Evolutionary conservation across 1,140 invertebrate species (phyloP), one percentile per base, ranked within the genome.

Genomic region (Eumaeus atala): DNA sequence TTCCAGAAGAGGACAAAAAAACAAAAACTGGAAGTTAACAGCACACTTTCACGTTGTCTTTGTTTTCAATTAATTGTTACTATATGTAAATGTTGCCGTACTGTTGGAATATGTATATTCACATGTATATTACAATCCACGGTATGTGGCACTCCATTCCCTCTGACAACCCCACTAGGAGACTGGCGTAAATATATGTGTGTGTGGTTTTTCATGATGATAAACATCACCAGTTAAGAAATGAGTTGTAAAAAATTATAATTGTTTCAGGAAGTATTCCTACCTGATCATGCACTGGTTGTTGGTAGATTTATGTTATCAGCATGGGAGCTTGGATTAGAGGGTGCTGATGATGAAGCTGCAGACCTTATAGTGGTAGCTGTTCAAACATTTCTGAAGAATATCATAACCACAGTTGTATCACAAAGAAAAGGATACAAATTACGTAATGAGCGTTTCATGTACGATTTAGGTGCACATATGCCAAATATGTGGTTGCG

Each of bases 251-350:
- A 28, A 28, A 2, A 28, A 6, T 28, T 28, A 28, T 55, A 9
- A 44, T 51, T 42, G 3, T 89, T 78, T 74, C 90, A 91, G 85
- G 93, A 92, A 77, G 84, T 92, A 55, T 91, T 93, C 54, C 71
- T 96, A 36, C 94, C 94, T 5, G 94, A 95, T 77, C 89, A 91
- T 42, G 92, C 93, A 1, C 90, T 95, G 62, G 91, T 95, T 1
- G 89, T 94, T 54, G 94, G 94, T 0, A 88, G 95, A 56, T 90
- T 96, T 59, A 89, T 95, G 84, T 88, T 96, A 5, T 92, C 92
- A 40, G 93, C 94, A 14, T 96, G 94, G 94, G 95, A 96, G 66
- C 90, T 91, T 42, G 94, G 94, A 6, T 89, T 96, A 33, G 92
- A 94, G 58, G 93, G 92, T 21, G 93, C 94, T 34, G 92, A 94